Base-by-base conservation (phyloP, 2,113 vertebrate species). In the Ploceus nigricollis region DNA sequence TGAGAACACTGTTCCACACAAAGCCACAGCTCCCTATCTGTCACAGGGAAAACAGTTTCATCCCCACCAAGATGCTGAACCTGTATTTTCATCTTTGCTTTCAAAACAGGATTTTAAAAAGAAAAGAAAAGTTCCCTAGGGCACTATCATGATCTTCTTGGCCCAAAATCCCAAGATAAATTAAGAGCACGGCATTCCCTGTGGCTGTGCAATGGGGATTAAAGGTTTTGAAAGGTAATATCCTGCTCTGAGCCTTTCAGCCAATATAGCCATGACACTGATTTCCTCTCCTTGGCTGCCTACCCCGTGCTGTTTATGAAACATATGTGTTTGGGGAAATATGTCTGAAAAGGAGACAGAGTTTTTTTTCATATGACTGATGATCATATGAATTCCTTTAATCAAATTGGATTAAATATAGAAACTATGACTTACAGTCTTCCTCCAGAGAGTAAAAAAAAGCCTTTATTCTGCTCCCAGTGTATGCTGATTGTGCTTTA, bases 181-280 rank as follows among this genome's bases (percentile, higher is more conserved):
- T 66, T 30, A 81, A 53, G 61, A 78, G 61, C 8, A 1, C 0
- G 0, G 64, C 0, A 0, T 75, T 93, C 76, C 77, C 72, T 51
- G 45, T 44, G 47, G 72, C 31, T 0, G 0, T 71, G 72, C 5
- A 0, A 75, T 3, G 1, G 61, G 76, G 69, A 92, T 86, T 94
- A 83, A 83, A 94, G 90, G 81, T 90, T 90, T 79, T 73, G 87
- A 83, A 90, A 90, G 77, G 90, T 78, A 94, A 95, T 96, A 95
- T 93, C 92, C 92, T 92, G 82, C 90, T 75, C 82, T 69, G 88
- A 90, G 87, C 66, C 82, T 79, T 96, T 78, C 60, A 90, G 85
- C 64, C 82, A 86, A 61, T 45, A 48, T 8, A 69, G 60, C 58
- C 56, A 12, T 28, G 69, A 90, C 83, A 80, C 66, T 48, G 82